A percentile compares a stretch with the other conserved stretches of the same genome.
phyloP scores from a whole-genome alignment of 2,888 invertebrate genomes.

The Stictocephala bisonia region DNA sequence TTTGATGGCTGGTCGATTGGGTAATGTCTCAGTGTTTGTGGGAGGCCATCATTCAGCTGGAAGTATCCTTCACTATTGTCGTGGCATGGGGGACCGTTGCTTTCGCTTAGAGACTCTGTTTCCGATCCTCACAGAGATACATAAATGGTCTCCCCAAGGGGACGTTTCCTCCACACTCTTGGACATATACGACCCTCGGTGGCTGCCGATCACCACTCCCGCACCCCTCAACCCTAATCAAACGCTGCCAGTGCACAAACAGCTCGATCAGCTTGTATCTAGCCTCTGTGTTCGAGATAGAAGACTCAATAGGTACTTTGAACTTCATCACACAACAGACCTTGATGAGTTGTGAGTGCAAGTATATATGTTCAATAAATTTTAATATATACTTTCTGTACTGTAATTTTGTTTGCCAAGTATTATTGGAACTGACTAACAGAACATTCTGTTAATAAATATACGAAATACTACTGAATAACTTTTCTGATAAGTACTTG shows the following conservation, averaged over 20 bases:
- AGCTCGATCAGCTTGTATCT: conserved; percentile 55
- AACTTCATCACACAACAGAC: conserved; percentile 49
- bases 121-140: conserved; percentile 55
- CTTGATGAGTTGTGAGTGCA: conserved; percentile 39
- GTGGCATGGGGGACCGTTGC: conserved; percentile 53
- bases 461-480: too few species aligned
- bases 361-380: too few species aligned
- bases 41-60: conserved; percentile 48
- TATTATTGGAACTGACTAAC: too few species aligned
- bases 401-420: neutral
- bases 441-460: too few species aligned
- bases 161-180: conserved; percentile 50
- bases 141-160: conserved; percentile 49
- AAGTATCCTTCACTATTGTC: conserved; percentile 50
- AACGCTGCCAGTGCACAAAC: conserved; percentile 51
- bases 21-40: conserved; percentile 57
- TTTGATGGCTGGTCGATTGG: conserved; percentile 53
- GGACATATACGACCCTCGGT: conserved; percentile 57
- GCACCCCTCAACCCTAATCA: conserved; percentile 45
- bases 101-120: conserved; percentile 54
- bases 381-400: neutral
- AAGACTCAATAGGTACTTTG: conserved; percentile 56
- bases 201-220: conserved; percentile 55
- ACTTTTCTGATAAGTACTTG: too few species aligned
- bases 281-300: conserved; percentile 57